These are phyloP conservation scores for Drosophila auraria DNA, from an alignment of 1,140 invertebrate genomes.

Conservation along the genomic window DNA sequence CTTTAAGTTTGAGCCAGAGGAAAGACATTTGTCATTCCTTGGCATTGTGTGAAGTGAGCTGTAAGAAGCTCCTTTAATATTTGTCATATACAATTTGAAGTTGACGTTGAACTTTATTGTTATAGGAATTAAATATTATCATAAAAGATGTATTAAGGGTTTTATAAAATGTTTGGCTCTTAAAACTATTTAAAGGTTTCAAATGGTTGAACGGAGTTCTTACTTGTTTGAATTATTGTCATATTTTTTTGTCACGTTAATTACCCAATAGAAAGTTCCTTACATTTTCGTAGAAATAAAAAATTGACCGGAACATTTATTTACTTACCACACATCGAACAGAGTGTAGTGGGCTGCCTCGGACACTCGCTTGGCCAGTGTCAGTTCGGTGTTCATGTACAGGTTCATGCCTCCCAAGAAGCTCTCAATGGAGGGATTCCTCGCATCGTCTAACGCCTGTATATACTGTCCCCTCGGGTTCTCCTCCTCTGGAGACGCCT, in stretches of 20 bases:
- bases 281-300: not conserved
- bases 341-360: slow-evolving; percentile 64
- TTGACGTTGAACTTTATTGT: not conserved
- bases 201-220: too few species aligned
- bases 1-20: not conserved
- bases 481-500: not conserved
- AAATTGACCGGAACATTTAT: not conserved
- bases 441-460: slow-evolving; percentile 23
- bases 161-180: too few species aligned
- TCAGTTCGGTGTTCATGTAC: slow-evolving; percentile 83
- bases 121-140: not conserved
- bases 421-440: slow-evolving; percentile 69
- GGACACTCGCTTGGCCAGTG: slow-evolving; percentile 71
- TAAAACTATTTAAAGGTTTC: too few species aligned
- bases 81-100: not conserved
- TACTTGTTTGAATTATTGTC: too few species aligned
- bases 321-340: slow-evolving; percentile 77
- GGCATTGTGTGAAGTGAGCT: not conserved
- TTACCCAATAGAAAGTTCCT: too few species aligned
- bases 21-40: not conserved
- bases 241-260: too few species aligned
- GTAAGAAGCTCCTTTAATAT: not conserved
- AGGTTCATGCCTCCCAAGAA: slow-evolving; percentile 81
- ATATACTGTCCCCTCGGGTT: slow-evolving; percentile 24
- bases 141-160: not conserved